phyloP scores from a whole-genome alignment of 2,888 invertebrate species.

The Ceramica pisi region DNA sequence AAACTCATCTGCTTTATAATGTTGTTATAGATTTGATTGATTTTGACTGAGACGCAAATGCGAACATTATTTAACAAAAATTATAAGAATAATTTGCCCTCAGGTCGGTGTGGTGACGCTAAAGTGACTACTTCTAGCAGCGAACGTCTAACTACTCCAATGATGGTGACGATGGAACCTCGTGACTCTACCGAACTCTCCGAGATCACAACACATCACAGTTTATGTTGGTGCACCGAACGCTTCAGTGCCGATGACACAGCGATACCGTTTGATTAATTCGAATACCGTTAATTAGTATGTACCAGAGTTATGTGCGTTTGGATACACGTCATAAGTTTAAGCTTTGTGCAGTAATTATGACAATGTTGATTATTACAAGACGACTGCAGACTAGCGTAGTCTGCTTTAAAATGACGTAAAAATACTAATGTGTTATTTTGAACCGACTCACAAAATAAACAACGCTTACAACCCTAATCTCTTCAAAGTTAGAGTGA shows the following conservation, averaged over 20 bases:
- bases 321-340: not conserved
- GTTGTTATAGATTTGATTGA: too few relatives aligned
- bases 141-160: not conserved
- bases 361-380: not conserved
- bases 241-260: not conserved
- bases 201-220: not conserved
- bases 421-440: too few relatives aligned
- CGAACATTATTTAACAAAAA: too few relatives aligned
- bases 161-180: not conserved
- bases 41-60: too few relatives aligned
- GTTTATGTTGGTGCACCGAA: not conserved
- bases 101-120: not conserved
- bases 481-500: too few relatives aligned
- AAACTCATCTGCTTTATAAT: too few relatives aligned
- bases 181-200: not conserved
- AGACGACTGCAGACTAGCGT: not conserved
- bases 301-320: conserved; percentile 1
- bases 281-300: conserved; percentile 3
- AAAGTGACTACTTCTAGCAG: not conserved
- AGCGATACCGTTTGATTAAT: conserved; percentile 20
- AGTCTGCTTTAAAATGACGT: too few relatives aligned
- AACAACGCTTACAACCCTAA: too few relatives aligned
- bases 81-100: too few relatives aligned
- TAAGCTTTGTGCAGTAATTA: not conserved
- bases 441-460: too few relatives aligned